Conservation (phyloP, 2,797 vertebrate species). For the Coilia nasus region DNA sequence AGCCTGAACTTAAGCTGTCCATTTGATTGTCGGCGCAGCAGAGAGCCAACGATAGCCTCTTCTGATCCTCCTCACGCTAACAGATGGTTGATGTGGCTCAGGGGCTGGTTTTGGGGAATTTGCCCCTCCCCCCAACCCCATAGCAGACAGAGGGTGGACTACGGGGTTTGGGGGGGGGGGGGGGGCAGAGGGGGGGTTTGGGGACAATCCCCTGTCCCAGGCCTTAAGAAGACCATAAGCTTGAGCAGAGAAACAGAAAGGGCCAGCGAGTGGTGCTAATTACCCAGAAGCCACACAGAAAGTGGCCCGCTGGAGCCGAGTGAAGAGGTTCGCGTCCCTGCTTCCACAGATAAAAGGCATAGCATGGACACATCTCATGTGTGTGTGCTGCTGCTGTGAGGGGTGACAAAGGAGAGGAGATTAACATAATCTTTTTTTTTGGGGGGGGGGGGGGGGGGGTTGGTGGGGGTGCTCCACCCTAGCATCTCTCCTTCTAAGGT, state of each 20-base stretch:
- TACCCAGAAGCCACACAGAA: conserved; percentile 99
- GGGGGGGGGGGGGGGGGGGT: conserved; percentile 56
- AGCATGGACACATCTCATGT: conserved; percentile 99
- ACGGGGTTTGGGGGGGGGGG: neutral
- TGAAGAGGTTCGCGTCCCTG: conserved; percentile 99
- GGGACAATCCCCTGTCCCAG: conserved; percentile 92
- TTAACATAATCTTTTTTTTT: conserved; percentile 95
- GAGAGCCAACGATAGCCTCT: conserved; percentile 79
- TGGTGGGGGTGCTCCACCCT: neutral
- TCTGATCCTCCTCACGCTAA: conserved; percentile 91
- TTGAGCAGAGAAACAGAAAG: conserved; percentile 99
- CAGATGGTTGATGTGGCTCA: conserved; percentile 91
- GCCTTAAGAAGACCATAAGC: conserved; percentile 99
- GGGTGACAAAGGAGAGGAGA: conserved; percentile 92
- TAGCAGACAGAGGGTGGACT: neutral
- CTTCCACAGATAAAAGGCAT: conserved; percentile 99
- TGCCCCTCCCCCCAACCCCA: conserved; percentile 66
- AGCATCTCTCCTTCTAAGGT: conserved; percentile 85
- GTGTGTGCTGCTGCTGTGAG: conserved; percentile 49
- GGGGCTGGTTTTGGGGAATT: conserved; percentile 77
- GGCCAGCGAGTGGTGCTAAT: conserved; percentile 98
- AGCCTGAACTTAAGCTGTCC: conserved; percentile 84
- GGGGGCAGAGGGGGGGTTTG: conserved; percentile 73
- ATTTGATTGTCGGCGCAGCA: conserved; percentile 77
- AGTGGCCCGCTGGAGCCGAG: conserved; percentile 95